These are phyloP conservation scores for Umimayanthus kanabou DNA, from an alignment of 92 coral and sea anemone species.

Conservation along the genomic window DNA sequence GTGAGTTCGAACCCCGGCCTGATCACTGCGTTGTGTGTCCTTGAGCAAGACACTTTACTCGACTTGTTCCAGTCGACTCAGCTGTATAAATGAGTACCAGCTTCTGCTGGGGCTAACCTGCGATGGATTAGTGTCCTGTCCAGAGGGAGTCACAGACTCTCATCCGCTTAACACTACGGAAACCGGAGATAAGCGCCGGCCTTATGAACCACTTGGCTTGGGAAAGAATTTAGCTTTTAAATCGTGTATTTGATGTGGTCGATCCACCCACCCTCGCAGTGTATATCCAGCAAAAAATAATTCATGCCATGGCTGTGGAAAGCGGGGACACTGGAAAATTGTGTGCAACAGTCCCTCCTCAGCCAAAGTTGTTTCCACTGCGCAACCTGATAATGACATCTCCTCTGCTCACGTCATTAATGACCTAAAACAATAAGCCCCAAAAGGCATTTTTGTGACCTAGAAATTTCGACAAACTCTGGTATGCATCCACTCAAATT, in stretches of 20 bases:
- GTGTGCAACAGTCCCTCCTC: conserved; percentile 43
- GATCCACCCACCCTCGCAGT: conserved; percentile 36
- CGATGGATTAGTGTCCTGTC: too few species aligned
- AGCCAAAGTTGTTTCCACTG: conserved; percentile 35
- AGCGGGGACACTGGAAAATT: conserved; percentile 62
- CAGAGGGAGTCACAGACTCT: too few species aligned
- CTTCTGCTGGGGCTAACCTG: too few species aligned
- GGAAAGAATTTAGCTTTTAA: too few species aligned
- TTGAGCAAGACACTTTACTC: too few species aligned
- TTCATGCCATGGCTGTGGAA: conserved; percentile 56
- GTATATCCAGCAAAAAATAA: conserved; percentile 60
- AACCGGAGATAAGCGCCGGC: too few species aligned
- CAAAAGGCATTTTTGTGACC: conserved; percentile 61
- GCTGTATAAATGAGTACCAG: too few species aligned
- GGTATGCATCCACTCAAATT: conserved; percentile 39
- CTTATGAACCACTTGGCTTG: too few species aligned
- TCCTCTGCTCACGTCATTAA: conserved; percentile 33
- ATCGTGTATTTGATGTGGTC: not conserved
- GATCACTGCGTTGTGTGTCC: too few species aligned
- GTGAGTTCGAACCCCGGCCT: too few species aligned
- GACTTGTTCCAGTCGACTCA: too few species aligned
- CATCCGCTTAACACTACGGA: too few species aligned
- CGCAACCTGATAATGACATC: not conserved
- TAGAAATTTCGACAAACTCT: conserved; percentile 42
- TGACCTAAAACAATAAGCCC: conserved; percentile 34